phyloP scores from a whole-genome alignment of 2,797 vertebrate species.

The Echiichthys vipera region DNA sequence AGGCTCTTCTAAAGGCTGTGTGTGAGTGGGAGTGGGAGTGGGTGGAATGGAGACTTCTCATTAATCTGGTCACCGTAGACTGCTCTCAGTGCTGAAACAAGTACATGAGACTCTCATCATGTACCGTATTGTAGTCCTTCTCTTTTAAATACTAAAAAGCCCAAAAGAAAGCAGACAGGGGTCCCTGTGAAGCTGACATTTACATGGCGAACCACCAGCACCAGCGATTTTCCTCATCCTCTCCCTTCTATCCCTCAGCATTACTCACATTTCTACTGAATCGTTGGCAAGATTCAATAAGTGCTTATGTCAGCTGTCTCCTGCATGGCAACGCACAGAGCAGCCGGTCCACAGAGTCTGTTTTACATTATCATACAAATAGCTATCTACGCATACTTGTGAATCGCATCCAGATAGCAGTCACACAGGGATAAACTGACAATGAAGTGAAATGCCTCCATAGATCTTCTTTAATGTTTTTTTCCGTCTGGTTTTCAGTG shows the following conservation, averaged over 20 bases:
- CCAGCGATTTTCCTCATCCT: constrained; percentile 14
- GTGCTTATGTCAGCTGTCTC: constrained; percentile 63
- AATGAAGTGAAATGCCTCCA: constrained; percentile 40
- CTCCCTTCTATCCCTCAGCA: constrained; percentile 5
- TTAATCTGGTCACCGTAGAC: constrained; percentile 62
- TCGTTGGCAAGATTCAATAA: constrained; percentile 51
- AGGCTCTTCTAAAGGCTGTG: constrained; percentile 60
- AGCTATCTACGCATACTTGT: constrained; percentile 27
- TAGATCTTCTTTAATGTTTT: constrained; percentile 38
- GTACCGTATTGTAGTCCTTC: background rate
- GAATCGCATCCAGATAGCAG: constrained; percentile 15
- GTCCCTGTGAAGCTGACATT: constrained; percentile 26
- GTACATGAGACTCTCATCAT: background rate
- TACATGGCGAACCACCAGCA: constrained; percentile 2
- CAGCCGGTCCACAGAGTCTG: constrained; percentile 29
- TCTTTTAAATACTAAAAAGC: constrained; percentile 43
- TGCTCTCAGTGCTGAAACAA: constrained; percentile 23
- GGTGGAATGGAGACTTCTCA: constrained; percentile 59
- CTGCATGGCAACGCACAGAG: constrained; percentile 32
- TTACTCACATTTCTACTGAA: constrained; percentile 41
- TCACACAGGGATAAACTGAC: constrained; percentile 40
- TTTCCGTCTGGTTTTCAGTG: background rate
- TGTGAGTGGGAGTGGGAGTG: constrained; percentile 65
- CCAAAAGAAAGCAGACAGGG: constrained; percentile 7
- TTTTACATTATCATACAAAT: constrained; percentile 68